These are phyloP conservation scores for Phaenicophaeus curvirostris DNA, from an alignment of 2,797 vertebrate genomes.

Conservation along the genomic window DNA sequence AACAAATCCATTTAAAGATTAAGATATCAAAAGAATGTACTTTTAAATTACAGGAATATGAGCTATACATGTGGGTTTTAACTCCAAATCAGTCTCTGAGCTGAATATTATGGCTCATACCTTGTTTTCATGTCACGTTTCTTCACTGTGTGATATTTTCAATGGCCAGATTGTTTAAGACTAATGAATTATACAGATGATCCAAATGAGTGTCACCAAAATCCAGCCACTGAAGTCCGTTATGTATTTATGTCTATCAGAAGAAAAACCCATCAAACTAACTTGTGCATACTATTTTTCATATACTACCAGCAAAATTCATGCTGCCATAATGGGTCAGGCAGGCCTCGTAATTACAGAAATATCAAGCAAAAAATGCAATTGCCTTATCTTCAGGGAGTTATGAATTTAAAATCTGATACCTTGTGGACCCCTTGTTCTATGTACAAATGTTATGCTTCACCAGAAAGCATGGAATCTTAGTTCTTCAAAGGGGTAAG, in stretches of 20 bases:
- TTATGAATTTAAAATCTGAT: not conserved
- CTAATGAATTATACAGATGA: not conserved
- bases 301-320: not conserved
- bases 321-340: not conserved
- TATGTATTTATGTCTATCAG: not conserved
- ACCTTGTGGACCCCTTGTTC: not conserved
- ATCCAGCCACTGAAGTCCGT: not conserved
- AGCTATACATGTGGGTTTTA: not conserved
- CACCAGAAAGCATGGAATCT: not conserved
- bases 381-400: not conserved
- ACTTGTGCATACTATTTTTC: not conserved
- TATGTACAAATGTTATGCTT: not conserved
- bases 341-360: not conserved
- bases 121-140: not conserved
- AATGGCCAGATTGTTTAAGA: not conserved
- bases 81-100: not conserved
- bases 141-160: not conserved
- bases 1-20: not conserved
- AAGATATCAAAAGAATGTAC: not conserved
- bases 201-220: not conserved
- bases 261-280: too few species aligned
- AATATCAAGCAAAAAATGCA: not conserved
- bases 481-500: constrained; percentile 6
- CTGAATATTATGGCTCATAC: not conserved
- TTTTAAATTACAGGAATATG: not conserved